A percentile compares a stretch with the other conserved stretches of the same genome.
Evolutionary conservation across 2,888 invertebrate species (phyloP).

Genomic region (Acrocera orbiculus): DNA sequence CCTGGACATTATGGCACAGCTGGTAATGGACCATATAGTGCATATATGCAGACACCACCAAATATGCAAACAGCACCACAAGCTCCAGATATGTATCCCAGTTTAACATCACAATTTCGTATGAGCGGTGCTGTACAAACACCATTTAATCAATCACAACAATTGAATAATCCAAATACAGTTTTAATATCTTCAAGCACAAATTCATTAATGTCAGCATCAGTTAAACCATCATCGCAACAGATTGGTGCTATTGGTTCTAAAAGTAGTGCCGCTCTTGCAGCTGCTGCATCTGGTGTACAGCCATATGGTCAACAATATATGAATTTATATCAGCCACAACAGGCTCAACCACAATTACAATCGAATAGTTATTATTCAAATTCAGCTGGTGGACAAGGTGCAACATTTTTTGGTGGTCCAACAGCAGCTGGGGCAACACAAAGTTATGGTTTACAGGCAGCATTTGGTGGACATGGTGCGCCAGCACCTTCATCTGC

Average conservation of each 20-base stretch:
- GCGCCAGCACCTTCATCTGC: conserved; percentile 19
- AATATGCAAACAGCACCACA: conserved; percentile 40
- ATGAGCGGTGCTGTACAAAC: conserved; percentile 37
- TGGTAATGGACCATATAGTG: conserved; percentile 43
- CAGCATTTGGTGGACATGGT: conserved; percentile 27
- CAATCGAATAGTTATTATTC: conserved; percentile 32
- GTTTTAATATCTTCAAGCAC: conserved; percentile 76
- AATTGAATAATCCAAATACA: conserved; percentile 67
- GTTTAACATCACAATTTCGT: conserved; percentile 41
- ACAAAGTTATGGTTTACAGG: conserved; percentile 27
- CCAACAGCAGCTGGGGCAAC: conserved; percentile 22
- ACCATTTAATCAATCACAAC: conserved; percentile 62
- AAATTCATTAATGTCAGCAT: conserved; percentile 75
- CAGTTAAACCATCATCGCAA: conserved; percentile 65
- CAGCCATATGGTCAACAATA: conserved; percentile 25
- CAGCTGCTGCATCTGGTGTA: conserved; percentile 16
- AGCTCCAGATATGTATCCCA: conserved; percentile 56
- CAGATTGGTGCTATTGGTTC: conserved; percentile 68
- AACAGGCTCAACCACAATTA: conserved; percentile 26
- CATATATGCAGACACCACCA: conserved; percentile 45
- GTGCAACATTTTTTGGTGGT: conserved; percentile 27
- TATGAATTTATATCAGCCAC: conserved; percentile 30
- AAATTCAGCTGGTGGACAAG: conserved; percentile 29
- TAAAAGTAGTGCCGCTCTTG: conserved; percentile 23
- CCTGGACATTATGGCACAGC: conserved; percentile 47